phyloP scores from a whole-genome alignment of 2,888 invertebrate species.

The Scaptomyza caliginosa region DNA sequence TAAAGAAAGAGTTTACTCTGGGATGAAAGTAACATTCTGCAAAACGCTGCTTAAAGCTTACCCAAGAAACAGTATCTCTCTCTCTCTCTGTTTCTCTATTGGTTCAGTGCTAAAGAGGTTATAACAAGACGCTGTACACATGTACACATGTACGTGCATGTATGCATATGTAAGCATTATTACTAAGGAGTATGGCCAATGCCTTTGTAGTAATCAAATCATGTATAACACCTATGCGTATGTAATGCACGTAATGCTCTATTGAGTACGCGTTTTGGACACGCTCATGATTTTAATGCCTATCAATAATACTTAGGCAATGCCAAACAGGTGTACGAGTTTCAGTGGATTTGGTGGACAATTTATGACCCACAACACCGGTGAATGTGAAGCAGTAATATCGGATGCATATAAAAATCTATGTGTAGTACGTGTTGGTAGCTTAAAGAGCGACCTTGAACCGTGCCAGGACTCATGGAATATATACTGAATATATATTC shows the following conservation, averaged over 20 bases:
- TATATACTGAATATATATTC: neutral
- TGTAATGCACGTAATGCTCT: slow-evolving; percentile 58
- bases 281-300: slow-evolving; percentile 71
- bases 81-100: neutral
- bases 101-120: slow-evolving; percentile 58
- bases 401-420: slow-evolving; percentile 67
- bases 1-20: slow-evolving; percentile 43
- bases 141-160: neutral
- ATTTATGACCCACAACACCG: slow-evolving; percentile 47
- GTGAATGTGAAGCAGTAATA: slow-evolving; percentile 22
- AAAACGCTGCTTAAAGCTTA: slow-evolving; percentile 37
- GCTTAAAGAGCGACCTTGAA: slow-evolving; percentile 20
- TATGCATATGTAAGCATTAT: neutral
- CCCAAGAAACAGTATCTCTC: neutral
- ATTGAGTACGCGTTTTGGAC: slow-evolving; percentile 63
- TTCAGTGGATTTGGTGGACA: slow-evolving; percentile 61
- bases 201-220: slow-evolving; percentile 38
- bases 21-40: slow-evolving; percentile 42
- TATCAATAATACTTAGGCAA: slow-evolving; percentile 71
- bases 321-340: slow-evolving; percentile 64
- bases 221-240: slow-evolving; percentile 38
- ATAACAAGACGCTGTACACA: slow-evolving; percentile 13
- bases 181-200: neutral
- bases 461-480: slow-evolving; percentile 4
- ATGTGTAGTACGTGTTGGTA: slow-evolving; percentile 60